Base-by-base conservation (phyloP, 2,113 vertebrate genomes). In the Nesoenas mayeri region DNA sequence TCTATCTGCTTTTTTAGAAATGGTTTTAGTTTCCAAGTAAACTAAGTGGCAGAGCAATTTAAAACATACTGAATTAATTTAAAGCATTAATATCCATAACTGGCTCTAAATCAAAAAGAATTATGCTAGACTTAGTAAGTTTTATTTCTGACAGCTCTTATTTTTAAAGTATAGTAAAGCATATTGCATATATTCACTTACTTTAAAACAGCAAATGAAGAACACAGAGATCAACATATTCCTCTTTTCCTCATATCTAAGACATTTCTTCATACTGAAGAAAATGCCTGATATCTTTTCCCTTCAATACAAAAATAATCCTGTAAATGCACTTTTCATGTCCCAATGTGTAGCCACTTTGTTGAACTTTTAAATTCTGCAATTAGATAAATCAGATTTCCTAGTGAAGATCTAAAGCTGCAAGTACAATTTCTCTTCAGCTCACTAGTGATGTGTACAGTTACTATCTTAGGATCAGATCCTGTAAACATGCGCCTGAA, bases 101-200 rank as follows among this genome's bases (percentile, higher is more conserved):
- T 81, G 58, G 82, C 84, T 95, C 74, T 74, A 85, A 81, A 94
- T 77, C 38, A 79, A 85, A 84, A 95, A 85, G 6, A 79, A 95
- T 83, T 88, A 50, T 34, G 66, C 67, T 34, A 75, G 50, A 67
- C 82, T 79, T 89, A 61, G 38, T 29, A 26, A 88, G 77, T 70
- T 87, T 79, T 64, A 79, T 89, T 96, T 93, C 70, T 96, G 51
- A 93, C 57, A 91, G 58, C 69, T 92, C 79, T 88, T 88, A 64
- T 47, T 91, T 91, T 80, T 79, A 88, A 94, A 88, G 73, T 62
- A 58, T 32, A 95, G 74, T 85, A 79, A 88, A 93, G 83, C 66
- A 54, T 67, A 82, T 21, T 83, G 66, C 64, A 56, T 79, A 50
- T 82, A 80, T 66, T 81, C 75, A 60, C 56, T 74, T 87, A 56